A percentile compares a stretch with the other conserved stretches of the same genome.
Evolutionary conservation across 2,888 invertebrate species (phyloP).

Genomic region (Tenthredo scrophulariae): DNA sequence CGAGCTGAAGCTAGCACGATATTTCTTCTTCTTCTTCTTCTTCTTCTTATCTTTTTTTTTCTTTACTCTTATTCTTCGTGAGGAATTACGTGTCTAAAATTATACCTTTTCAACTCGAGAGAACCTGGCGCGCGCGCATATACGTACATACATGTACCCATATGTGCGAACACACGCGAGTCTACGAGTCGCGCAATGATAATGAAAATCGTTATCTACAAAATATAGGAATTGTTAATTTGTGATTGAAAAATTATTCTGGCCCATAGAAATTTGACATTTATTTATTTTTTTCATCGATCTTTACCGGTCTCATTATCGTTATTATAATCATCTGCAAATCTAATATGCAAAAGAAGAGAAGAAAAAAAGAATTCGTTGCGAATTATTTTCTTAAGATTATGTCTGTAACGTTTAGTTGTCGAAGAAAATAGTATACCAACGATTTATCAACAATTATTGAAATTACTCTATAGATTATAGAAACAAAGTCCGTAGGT

Average conservation of each 20-base stretch:
- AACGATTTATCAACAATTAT: not conserved
- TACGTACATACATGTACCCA: not conserved
- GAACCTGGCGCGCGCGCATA: slow-evolving; percentile 36
- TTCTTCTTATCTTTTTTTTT: slow-evolving; percentile 35
- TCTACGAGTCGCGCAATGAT: not conserved
- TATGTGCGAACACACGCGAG: not conserved
- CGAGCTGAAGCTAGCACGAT: not conserved
- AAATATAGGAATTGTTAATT: not conserved
- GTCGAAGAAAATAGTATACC: not conserved
- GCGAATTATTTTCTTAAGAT: not conserved
- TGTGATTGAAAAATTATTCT: no score
- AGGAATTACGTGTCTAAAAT: slow-evolving; percentile 61
- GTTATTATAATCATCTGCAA: not conserved
- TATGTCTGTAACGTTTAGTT: not conserved
- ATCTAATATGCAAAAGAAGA: no score
- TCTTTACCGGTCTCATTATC: not conserved
- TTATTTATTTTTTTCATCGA: no score
- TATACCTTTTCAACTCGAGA: slow-evolving; percentile 57
- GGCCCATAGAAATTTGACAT: no score
- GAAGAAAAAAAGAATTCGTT: not conserved
- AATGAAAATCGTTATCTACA: not conserved
- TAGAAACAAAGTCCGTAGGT: not conserved
- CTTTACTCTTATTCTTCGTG: slow-evolving; percentile 51
- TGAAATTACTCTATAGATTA: not conserved
- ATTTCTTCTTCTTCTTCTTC: slow-evolving; percentile 34